Base-by-base conservation (phyloP, 2,888 invertebrate species). In the Luperina nickerlii region DNA sequence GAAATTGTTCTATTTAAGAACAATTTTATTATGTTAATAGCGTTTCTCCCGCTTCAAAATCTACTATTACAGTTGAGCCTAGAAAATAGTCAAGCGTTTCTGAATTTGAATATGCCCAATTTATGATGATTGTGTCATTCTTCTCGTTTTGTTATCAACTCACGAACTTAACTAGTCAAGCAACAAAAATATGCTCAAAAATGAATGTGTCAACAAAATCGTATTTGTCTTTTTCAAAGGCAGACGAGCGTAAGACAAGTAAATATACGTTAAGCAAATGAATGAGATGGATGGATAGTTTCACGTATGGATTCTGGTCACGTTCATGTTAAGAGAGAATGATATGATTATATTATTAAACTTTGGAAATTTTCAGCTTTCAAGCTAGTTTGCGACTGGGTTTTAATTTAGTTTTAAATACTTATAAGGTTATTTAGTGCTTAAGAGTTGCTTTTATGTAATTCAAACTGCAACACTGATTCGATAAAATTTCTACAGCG, bases 221-320 rank as follows among this genome's bases (percentile, higher is more conserved):
- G 27, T 18, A 48, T 48, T 72, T 38, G 1, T 27, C 11, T 24
- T 18, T 32, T 73, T 78, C 63, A 38, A 62, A 75, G 32, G 66
- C 75, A 85, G 82, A 65, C 75, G 73, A 73, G 60, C 70, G 63
- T 54, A 60, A 70, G 63, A 85, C 63, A 74, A 82, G 63, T 67
- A 68, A 71, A 75, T 81, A 81, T 85, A 85, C 76, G 27, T 74
- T 69, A 74, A 65, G 71, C n/a, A 63, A 85, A 82, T 71, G 74
- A 68, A 71, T 67, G 73, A 74, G 76, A 71, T 65, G 70, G 32
- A 76, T 82, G 66, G 20, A 71, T 76, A 82, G 79, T 82, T 79
- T 32, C 15, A 72, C 73, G 48, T 65, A 32, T 42, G 27, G 3
- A 86, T 78, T 86, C 66, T 76, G n/a, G 86, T 82, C 86, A 85